Conservation (phyloP, 2,888 invertebrate species). For the Drosophila paucipuncta region DNA sequence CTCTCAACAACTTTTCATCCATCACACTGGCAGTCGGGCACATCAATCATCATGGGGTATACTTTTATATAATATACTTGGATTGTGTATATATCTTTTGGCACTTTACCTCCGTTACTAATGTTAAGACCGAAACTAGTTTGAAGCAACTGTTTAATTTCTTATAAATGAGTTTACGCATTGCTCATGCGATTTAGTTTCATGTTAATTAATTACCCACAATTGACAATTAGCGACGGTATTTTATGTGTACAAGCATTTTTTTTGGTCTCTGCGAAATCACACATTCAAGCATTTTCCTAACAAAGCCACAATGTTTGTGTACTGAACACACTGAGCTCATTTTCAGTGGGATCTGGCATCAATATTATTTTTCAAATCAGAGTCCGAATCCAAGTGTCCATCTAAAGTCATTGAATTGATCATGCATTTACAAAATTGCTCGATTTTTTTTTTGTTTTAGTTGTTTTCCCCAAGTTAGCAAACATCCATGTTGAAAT, state of each 20-base stretch:
- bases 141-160: conserved; percentile 21
- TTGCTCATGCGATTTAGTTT: conserved; percentile 25
- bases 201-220: conserved; percentile 70
- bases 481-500: conserved; percentile 27
- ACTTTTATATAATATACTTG: conserved; percentile 49
- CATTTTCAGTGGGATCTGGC: not conserved
- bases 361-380: not conserved
- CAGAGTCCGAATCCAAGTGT: not conserved
- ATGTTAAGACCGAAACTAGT: conserved; percentile 47
- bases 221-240: conserved; percentile 69
- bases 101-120: conserved; percentile 30
- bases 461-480: not conserved
- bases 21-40: conserved; percentile 22
- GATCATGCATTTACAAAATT: not conserved
- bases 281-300: conserved; percentile 5
- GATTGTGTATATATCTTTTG: conserved; percentile 49
- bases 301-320: not conserved
- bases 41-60: conserved; percentile 60
- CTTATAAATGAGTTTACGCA: conserved; percentile 41
- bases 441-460: not conserved
- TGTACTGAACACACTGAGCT: not conserved
- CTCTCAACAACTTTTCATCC: not conserved
- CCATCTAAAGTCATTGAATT: not conserved
- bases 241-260: conserved; percentile 40
- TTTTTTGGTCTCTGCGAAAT: conserved; percentile 26